phyloP scores from a whole-genome alignment of 1,140 invertebrate species.

The Oedothorax gibbosus region DNA sequence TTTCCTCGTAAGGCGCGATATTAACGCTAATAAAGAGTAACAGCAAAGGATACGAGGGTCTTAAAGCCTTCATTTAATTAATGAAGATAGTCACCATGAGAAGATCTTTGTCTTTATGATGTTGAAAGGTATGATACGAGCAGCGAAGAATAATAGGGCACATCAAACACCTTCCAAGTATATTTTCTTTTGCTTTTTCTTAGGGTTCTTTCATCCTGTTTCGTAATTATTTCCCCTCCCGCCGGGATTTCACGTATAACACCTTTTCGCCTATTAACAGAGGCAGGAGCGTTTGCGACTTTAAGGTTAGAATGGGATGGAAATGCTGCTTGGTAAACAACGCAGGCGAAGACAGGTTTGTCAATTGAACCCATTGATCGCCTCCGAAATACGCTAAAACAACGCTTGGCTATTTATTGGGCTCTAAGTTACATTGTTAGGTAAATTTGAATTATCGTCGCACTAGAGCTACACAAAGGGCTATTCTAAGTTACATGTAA shows the following conservation, averaged over 20 bases:
- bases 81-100: background rate
- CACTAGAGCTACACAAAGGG: no score
- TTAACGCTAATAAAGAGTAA: conserved; percentile 17
- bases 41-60: background rate
- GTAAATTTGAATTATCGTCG: no score
- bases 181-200: background rate
- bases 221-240: conserved; percentile 12
- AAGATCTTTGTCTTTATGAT: background rate
- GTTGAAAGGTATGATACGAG: background rate
- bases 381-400: no score
- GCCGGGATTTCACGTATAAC: background rate
- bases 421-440: no score
- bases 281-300: no score
- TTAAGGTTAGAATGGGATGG: no score
- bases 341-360: no score
- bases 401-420: no score
- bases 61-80: conserved; percentile 6
- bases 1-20: background rate
- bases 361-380: no score
- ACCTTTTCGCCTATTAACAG: no score
- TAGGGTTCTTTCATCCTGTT: background rate
- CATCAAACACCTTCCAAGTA: background rate
- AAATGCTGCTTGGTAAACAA: no score
- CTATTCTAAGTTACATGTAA: no score
- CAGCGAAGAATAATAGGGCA: conserved; percentile 1